These are phyloP conservation scores for Pipistrellus pygmaeus DNA, from an alignment of 2,797 vertebrate genomes.

Conservation along the genomic window DNA sequence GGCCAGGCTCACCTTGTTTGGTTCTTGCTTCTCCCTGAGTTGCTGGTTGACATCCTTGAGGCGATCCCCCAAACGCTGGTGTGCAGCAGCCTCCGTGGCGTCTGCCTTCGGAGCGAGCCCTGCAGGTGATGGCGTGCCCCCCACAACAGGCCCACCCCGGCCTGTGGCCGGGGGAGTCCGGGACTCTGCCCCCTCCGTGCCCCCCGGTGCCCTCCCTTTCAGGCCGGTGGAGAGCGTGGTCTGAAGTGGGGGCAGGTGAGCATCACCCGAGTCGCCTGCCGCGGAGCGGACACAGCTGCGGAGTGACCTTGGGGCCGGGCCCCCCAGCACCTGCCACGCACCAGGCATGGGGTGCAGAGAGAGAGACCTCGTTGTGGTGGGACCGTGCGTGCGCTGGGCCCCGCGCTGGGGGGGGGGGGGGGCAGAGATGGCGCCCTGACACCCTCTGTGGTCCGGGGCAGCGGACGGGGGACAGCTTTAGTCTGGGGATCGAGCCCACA, in stretches of 20 bases:
- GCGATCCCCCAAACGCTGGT: no score
- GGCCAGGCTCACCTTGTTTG: not conserved
- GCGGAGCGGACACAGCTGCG: not conserved
- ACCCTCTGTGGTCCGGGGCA: not conserved
- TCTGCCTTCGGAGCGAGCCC: fast-evolving
- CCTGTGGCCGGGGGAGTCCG: not conserved
- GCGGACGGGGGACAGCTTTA: not conserved
- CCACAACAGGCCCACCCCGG: not conserved
- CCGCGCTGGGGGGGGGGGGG: not conserved
- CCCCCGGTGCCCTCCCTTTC: fast-evolving
- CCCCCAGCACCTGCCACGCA: not conserved
- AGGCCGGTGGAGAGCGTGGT: not conserved
- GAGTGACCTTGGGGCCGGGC: fast-evolving
- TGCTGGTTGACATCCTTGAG: not conserved
- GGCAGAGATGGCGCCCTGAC: fast-evolving
- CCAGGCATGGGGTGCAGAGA: not conserved
- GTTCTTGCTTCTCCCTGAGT: not conserved
- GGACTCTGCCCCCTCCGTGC: no score
- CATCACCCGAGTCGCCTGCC: not conserved
- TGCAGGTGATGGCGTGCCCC: fast-evolving
- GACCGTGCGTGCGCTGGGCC: not conserved
- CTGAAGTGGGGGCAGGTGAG: no score
- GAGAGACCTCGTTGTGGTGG: fast-evolving
- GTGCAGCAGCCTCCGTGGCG: fast-evolving
- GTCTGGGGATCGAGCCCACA: not conserved